Conservation (phyloP, 2,797 vertebrate species). For the Lepidocolaptes lacrymiger region DNA sequence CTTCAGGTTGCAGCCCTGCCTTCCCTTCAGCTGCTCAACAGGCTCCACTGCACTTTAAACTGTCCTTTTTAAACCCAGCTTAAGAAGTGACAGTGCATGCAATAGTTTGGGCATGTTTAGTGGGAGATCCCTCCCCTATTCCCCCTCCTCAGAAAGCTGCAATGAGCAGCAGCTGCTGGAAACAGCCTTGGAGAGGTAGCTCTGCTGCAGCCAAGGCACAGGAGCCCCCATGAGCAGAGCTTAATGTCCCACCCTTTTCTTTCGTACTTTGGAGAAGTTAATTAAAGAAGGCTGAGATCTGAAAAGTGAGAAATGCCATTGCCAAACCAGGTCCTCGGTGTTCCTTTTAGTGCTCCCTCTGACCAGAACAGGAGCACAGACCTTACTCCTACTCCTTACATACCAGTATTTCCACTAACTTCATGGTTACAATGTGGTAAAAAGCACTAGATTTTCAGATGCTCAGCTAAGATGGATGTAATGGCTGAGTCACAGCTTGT, state of each 20-base stretch:
- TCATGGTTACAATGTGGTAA: not conserved
- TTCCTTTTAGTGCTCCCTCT: not conserved
- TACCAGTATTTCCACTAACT: not conserved
- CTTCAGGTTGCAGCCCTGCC: not conserved
- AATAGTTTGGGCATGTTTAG: not conserved
- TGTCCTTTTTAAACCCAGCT: not conserved
- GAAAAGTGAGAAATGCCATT: not conserved
- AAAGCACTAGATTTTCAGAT: conserved; percentile 9
- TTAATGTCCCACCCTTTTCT: not conserved
- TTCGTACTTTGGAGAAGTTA: not conserved
- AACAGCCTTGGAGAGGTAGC: not conserved
- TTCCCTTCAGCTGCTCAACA: not conserved
- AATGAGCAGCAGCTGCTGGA: not conserved
- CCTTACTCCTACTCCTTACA: not conserved
- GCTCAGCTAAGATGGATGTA: not conserved
- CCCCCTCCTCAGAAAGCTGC: not conserved
- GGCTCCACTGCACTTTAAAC: not conserved
- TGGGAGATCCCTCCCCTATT: not conserved
- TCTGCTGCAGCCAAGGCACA: not conserved
- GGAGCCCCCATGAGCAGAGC: not conserved
- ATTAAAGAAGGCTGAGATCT: conserved; percentile 18
- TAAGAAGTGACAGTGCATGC: not conserved
- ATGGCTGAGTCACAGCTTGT: not conserved
- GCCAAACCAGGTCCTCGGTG: conserved; percentile 7
- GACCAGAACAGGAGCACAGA: not conserved